These are phyloP conservation scores for Pagetopsis macropterus DNA, from an alignment of 2,797 vertebrate genomes.

Conservation along the genomic window DNA sequence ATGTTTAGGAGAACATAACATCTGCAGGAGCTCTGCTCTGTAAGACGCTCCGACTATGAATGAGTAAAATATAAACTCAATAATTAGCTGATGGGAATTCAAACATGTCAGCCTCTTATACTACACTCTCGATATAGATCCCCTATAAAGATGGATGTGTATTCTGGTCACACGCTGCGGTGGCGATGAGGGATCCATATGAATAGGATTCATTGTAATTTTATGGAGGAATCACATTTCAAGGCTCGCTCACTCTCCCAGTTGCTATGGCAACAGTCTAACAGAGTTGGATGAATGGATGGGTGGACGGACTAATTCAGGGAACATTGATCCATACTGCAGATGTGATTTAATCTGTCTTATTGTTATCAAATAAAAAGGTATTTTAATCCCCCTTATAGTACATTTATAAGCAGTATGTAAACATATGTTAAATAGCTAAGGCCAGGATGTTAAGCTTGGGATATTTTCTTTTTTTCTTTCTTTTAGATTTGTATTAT, in stretches of 20 bases:
- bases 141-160: constrained; percentile 19
- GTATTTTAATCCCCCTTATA: not conserved
- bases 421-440: constrained; percentile 5
- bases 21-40: constrained; percentile 15
- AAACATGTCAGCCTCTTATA: constrained; percentile 6
- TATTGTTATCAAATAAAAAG: not conserved
- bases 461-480: not conserved
- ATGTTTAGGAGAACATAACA: constrained; percentile 27
- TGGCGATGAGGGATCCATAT: constrained; percentile 55
- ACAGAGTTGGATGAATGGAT: constrained; percentile 61
- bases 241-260: constrained; percentile 65
- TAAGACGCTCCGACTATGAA: constrained; percentile 21
- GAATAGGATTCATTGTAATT: constrained; percentile 68
- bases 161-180: constrained; percentile 50
- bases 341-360: constrained; percentile 18
- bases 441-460: not conserved
- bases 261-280: constrained; percentile 81
- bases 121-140: constrained; percentile 34
- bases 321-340: constrained; percentile 40
- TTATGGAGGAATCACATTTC: constrained; percentile 66
- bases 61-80: constrained; percentile 23
- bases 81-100: constrained; percentile 44
- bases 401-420: constrained; percentile 12
- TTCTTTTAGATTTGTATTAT: not conserved
- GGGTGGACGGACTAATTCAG: constrained; percentile 36